These are phyloP conservation scores for Xiphophorus birchmanni DNA, from an alignment of 2,797 vertebrate genomes.

Conservation along the genomic window DNA sequence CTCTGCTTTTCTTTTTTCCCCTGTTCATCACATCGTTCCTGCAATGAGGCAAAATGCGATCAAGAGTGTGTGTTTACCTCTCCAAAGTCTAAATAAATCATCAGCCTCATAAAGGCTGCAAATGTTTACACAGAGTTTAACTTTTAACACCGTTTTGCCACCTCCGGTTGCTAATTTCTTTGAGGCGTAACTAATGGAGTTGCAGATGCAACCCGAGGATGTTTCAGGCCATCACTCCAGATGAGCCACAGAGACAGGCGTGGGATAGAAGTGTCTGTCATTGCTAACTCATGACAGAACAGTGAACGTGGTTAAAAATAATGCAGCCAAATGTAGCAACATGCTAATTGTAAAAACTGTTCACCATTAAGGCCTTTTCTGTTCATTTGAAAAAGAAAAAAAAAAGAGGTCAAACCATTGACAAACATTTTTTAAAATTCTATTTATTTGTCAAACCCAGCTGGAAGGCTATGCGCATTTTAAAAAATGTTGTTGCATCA, in stretches of 20 bases:
- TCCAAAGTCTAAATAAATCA: conserved; percentile 25
- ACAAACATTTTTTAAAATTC: not conserved
- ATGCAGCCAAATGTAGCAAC: conserved; percentile 43
- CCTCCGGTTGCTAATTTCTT: conserved; percentile 60
- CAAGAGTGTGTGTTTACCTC: conserved; percentile 42
- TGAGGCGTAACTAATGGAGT: conserved; percentile 70
- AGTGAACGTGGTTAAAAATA: conserved; percentile 59
- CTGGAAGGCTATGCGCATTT: not conserved
- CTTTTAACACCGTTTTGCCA: conserved; percentile 24
- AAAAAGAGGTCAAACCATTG: not conserved
- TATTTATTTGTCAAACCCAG: not conserved
- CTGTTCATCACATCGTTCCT: conserved; percentile 2
- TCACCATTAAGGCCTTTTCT: conserved; percentile 29
- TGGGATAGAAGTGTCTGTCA: conserved; percentile 69
- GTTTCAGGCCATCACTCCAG: conserved; percentile 63
- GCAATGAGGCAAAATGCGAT: conserved; percentile 11
- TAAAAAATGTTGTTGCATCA: conserved; percentile 30
- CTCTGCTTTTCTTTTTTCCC: conserved; percentile 26
- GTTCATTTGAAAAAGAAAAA: conserved; percentile 18
- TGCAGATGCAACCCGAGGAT: conserved; percentile 43
- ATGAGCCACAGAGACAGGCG: conserved; percentile 69
- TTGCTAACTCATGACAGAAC: conserved; percentile 55
- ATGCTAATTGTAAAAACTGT: conserved; percentile 25
- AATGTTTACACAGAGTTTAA: conserved; percentile 31
- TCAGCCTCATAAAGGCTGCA: conserved; percentile 23